These are phyloP conservation scores for Calameuta idolon DNA, from an alignment of 2,888 invertebrate genomes.

Conservation along the genomic window DNA sequence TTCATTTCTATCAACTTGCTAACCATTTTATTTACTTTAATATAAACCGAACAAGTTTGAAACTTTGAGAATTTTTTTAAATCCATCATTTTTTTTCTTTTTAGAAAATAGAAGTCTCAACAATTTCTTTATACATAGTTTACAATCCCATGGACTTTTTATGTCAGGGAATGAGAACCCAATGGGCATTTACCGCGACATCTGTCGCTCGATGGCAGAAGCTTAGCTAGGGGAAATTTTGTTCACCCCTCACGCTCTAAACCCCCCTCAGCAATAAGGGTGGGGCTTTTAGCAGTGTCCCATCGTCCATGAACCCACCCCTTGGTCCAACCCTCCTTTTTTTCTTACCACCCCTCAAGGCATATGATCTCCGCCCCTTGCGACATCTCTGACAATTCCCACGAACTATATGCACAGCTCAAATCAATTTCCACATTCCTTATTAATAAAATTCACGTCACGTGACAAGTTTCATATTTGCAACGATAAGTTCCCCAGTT, in stretches of 20 bases:
- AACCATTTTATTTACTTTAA: not conserved
- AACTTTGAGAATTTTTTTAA: too few species aligned
- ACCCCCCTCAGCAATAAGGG: slow-evolving; percentile 28
- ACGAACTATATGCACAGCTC: not conserved
- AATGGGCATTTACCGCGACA: slow-evolving; percentile 37
- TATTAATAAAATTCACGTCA: not conserved
- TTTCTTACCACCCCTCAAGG: slow-evolving; percentile 35
- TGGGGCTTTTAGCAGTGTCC: slow-evolving; percentile 31
- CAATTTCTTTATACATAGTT: not conserved
- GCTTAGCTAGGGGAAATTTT: slow-evolving; percentile 41
- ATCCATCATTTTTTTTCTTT: not conserved
- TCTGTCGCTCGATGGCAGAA: slow-evolving; percentile 50
- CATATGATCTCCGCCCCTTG: slow-evolving; percentile 35
- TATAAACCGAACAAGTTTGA: too few species aligned
- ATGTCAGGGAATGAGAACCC: not conserved
- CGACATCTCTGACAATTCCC: slow-evolving; percentile 28
- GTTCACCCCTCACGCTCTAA: slow-evolving; percentile 50
- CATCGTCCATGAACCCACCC: slow-evolving; percentile 31
- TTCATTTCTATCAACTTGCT: not conserved
- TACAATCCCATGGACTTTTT: not conserved
- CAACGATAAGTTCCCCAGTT: not conserved
- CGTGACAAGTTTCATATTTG: not conserved
- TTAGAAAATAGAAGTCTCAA: slow-evolving; percentile 7
- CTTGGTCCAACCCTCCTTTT: slow-evolving; percentile 31
- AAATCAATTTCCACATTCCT: not conserved